A percentile compares a stretch with the other conserved stretches of the same genome.
Conservation (phyloP, 2,888 invertebrate genomes). For the Saturnia japonica region DNA sequence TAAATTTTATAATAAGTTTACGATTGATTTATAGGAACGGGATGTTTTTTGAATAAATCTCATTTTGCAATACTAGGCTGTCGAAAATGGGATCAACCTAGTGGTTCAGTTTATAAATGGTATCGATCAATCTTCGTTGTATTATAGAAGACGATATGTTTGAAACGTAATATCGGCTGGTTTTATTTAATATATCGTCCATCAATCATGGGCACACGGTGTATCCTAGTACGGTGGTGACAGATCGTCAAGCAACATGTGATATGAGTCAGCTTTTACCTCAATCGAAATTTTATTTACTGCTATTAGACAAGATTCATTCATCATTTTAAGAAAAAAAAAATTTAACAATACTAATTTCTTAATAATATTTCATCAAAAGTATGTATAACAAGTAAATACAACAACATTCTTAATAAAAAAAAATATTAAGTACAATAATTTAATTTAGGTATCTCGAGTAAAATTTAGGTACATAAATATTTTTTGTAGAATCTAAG, state of each 20-base stretch:
- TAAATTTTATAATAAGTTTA: slow-evolving; percentile 36
- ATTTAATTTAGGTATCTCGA: too few relatives aligned
- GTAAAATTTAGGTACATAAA: background rate
- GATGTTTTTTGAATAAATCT: slow-evolving; percentile 24
- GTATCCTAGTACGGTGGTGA: slow-evolving; percentile 61
- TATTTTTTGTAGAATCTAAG: background rate
- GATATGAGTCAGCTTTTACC: slow-evolving; percentile 33
- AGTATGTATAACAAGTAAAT: too few relatives aligned
- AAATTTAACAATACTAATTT: background rate
- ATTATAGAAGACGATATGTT: slow-evolving; percentile 71
- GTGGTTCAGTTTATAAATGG: slow-evolving; percentile 46
- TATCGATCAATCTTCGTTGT: slow-evolving; percentile 69
- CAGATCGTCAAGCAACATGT: slow-evolving; percentile 70
- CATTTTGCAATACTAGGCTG: slow-evolving; percentile 12
- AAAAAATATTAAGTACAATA: background rate
- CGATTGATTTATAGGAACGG: slow-evolving; percentile 44
- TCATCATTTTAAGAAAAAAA: background rate
- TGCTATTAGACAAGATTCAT: slow-evolving; percentile 30
- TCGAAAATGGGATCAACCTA: slow-evolving; percentile 13
- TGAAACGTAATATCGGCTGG: slow-evolving; percentile 74
- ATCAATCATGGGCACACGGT: slow-evolving; percentile 70
- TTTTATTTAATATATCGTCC: slow-evolving; percentile 75
- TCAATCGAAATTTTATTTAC: slow-evolving; percentile 28
- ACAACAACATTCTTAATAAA: background rate
- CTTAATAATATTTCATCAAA: background rate